Percentiles rank a stretch among this genome's conserved stretches.
Conservation (phyloP, 2,888 invertebrate species). For the Perizoma affinitatum region DNA sequence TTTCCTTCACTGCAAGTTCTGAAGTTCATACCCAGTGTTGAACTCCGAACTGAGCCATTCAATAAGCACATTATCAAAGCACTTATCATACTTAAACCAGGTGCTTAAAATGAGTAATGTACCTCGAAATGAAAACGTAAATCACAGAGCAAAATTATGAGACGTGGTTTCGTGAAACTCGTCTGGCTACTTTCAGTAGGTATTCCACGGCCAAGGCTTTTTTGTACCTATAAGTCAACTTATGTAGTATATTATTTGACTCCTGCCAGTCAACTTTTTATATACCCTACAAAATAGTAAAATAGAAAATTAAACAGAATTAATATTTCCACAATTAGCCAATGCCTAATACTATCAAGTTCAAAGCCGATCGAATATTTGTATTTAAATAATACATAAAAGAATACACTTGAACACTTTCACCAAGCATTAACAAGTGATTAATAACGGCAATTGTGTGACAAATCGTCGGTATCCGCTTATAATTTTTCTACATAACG, state of each 20-base stretch:
- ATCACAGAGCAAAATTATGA: conserved; percentile 30
- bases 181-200: background rate
- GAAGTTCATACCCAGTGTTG: conserved; percentile 9
- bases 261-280: too few species aligned
- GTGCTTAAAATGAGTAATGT: conserved; percentile 37
- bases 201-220: background rate
- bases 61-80: conserved; percentile 36
- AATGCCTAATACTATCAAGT: too few species aligned
- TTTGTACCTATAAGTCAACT: too few species aligned
- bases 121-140: conserved; percentile 34
- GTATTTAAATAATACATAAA: too few species aligned
- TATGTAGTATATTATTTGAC: too few species aligned
- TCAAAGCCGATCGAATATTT: too few species aligned
- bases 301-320: conserved; percentile 1
- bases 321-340: too few species aligned
- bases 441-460: conserved; percentile 58
- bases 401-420: conserved; percentile 1
- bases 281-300: background rate
- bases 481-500: conserved; percentile 38
- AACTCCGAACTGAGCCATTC: conserved; percentile 24
- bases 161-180: conserved; percentile 27
- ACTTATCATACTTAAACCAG: conserved; percentile 33
- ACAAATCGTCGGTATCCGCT: conserved; percentile 62
- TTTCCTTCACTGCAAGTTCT: conserved; percentile 6
- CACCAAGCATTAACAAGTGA: conserved; percentile 46